Evolutionary conservation across 2,888 invertebrate species (phyloP).

Genomic region (Drymonia ruficornis): DNA sequence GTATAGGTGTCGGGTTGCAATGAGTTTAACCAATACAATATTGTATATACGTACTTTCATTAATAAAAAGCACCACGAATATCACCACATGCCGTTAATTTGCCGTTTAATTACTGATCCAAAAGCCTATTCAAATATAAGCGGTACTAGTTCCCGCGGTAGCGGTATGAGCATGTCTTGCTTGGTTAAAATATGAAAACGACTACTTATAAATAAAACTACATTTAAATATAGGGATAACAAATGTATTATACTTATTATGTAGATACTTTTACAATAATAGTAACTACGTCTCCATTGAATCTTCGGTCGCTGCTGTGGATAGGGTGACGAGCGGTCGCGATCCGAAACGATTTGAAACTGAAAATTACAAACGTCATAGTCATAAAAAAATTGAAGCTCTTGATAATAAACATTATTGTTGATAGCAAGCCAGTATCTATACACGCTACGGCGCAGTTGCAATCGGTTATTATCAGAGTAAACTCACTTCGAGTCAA

Average conservation of each 20-base stretch:
- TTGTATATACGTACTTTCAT: neutral
- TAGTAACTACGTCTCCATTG: constrained; percentile 59
- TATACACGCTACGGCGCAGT: no score
- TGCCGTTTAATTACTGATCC: neutral
- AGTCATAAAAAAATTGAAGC: no score
- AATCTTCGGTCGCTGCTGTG: constrained; percentile 45
- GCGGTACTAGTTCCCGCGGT: neutral
- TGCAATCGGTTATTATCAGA: no score
- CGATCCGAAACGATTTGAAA: constrained; percentile 76
- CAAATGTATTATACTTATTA: neutral
- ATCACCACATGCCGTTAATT: constrained; percentile 37
- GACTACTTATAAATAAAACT: no score
- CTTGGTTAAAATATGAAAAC: no score
- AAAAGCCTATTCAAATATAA: neutral
- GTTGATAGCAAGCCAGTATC: no score
- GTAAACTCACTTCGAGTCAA: no score
- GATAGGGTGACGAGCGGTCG: constrained; percentile 59
- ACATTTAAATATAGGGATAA: no score
- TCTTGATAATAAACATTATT: no score
- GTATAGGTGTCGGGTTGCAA: constrained; percentile 49
- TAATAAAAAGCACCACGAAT: constrained; percentile 36
- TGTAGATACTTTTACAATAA: neutral
- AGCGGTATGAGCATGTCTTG: neutral
- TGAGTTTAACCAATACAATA: neutral
- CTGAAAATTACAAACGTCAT: constrained; percentile 52